Evolutionary conservation across 2,113 vertebrate species (phyloP), one percentile per base, ranked within the genome.

Genomic region (Nothobranchius furzeri): DNA sequence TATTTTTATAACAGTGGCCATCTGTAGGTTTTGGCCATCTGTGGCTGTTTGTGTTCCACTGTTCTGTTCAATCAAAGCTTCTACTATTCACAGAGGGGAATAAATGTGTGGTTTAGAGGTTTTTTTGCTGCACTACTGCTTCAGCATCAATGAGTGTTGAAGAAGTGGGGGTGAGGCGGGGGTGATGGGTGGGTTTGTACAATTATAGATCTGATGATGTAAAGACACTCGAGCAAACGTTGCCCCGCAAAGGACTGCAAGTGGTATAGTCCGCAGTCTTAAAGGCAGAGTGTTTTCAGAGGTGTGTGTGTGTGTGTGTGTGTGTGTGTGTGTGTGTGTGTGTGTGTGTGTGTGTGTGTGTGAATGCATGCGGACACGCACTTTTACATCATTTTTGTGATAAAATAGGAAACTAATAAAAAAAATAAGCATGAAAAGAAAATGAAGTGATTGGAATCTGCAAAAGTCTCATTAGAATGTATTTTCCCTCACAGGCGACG

Each of bases 111-210:
- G 62, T 90, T 90, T 82, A 87, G 88, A 78, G 88, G 91, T 89
- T 91, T 79, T 89, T 91, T 76, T 92, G 87, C 85, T 89, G 87
- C 88, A 88, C 80, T 88, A 90, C 84, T 89, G 85, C 89, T 81
- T 79, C 50, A n/a, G 70, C 75, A 64, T 80, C 77, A 84, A 77
- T 60, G 77, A 86, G 78, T 70, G 76, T 65, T 67, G 84, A 78
- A 46, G n/a, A 75, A 86, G 76, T 75, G 73, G 76, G 43, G 0
- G 53, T n/a, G 61, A 36, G 68, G 76, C 83, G 79, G 84, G 20
- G 86, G 76, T 45, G 89, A 83, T 87, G 83, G 83, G 82, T 86
- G 77, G 85, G 71, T 85, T 90, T 90, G 90, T 76, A 73, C 85
- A 84, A 79, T 89, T 81, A 84, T 76, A 88, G 79, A 82, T 83